phyloP scores from a whole-genome alignment of 2,888 invertebrate species.

The Acleris cristana region DNA sequence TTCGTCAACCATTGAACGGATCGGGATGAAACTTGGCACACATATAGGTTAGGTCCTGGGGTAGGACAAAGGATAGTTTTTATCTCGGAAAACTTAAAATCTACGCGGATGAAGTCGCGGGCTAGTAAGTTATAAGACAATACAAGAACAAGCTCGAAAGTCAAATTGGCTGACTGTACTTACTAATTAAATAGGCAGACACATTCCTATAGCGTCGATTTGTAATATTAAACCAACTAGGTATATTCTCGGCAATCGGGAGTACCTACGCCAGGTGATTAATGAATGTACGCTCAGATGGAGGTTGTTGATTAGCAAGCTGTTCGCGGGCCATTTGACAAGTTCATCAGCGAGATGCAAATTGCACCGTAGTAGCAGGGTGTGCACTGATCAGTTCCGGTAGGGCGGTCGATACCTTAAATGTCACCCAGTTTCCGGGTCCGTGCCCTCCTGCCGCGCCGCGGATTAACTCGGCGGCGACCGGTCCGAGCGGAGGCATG shows the following conservation, averaged over 20 bases:
- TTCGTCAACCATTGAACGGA: too few species aligned
- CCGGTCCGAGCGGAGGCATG: constrained; percentile 49
- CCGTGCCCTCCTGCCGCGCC: constrained; percentile 48
- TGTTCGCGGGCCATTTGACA: constrained; percentile 22
- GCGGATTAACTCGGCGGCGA: constrained; percentile 57
- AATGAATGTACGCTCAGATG: not conserved
- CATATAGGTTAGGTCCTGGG: too few species aligned
- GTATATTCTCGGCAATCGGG: not conserved
- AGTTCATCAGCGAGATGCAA: constrained; percentile 34
- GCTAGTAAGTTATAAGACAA: too few species aligned
- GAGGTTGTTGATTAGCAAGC: not conserved
- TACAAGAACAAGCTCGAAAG: too few species aligned
- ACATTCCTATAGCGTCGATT: too few species aligned
- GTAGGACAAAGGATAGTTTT: too few species aligned
- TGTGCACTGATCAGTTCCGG: constrained; percentile 54
- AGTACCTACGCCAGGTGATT: not conserved
- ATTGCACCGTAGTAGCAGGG: constrained; percentile 42
- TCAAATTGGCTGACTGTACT: too few species aligned
- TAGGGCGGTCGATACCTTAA: constrained; percentile 65
- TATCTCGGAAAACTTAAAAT: too few species aligned
- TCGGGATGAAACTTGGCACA: too few species aligned
- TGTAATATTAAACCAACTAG: too few species aligned
- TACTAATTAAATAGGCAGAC: too few species aligned
- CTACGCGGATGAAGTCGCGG: too few species aligned
- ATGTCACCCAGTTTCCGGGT: constrained; percentile 70